phyloP scores from a whole-genome alignment of 1,140 invertebrate species.

The Neodiprion virginianus region DNA sequence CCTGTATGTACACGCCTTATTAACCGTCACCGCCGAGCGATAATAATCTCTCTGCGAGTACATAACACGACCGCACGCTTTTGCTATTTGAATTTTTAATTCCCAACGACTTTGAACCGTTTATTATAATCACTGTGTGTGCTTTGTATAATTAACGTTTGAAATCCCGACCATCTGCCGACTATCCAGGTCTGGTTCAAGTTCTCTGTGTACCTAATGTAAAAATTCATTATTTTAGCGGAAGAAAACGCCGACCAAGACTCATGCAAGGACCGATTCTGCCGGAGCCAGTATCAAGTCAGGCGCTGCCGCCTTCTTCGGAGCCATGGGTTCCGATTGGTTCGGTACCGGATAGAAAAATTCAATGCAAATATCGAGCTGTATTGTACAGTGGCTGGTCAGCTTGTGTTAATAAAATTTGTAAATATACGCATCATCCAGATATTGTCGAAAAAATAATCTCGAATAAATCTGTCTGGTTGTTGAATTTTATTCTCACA shows the following conservation, averaged over 20 bases:
- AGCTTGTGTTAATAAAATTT: too few species aligned
- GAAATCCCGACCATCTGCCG: not conserved
- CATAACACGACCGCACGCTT: not conserved
- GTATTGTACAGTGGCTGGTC: too few species aligned
- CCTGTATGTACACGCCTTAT: not conserved
- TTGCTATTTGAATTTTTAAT: not conserved
- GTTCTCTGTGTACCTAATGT: too few species aligned
- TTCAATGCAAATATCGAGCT: not conserved
- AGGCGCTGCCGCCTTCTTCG: conserved; percentile 78
- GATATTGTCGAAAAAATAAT: too few species aligned
- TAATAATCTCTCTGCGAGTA: not conserved
- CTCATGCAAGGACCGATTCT: conserved; percentile 50
- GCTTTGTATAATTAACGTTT: conserved; percentile 1
- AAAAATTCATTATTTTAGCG: conserved; percentile 33
- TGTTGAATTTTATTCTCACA: too few species aligned
- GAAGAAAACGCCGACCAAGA: conserved; percentile 47
- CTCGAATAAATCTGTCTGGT: too few species aligned
- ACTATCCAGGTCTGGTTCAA: not conserved
- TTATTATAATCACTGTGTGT: not conserved
- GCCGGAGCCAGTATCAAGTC: conserved; percentile 65
- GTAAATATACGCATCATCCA: too few species aligned
- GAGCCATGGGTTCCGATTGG: conserved; percentile 81
- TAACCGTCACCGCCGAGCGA: not conserved
- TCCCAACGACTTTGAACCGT: not conserved
- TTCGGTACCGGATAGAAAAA: conserved; percentile 61